Evolutionary conservation across 64 coral and sea anemone species (phyloP), one percentile per base, ranked within the genome.

Genomic region (Porites lutea): DNA sequence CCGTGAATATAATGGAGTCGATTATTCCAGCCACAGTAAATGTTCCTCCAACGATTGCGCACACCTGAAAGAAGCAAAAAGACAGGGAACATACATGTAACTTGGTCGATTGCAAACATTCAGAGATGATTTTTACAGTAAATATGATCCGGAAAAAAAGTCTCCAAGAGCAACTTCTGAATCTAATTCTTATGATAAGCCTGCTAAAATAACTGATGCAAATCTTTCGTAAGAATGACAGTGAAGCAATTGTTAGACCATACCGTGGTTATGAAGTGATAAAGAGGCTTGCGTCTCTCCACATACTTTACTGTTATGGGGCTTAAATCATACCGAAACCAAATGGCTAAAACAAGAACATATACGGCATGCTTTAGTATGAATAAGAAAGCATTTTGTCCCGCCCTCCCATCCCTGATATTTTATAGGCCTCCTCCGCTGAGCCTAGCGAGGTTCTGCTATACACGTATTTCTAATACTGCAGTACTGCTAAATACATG

Each of bases 181-280:
- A 37, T 37, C 27, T 37, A 37, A 37, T 37, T 37, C 27, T 37
- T 37, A 37, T 37, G 27, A 37, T 37, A 37, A 37, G 27, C 27
- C 27, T 37, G 27, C 27, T 37, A 37, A 37, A 37, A 37, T 37
- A 37, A 37, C 27, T 37, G 27, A 37, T 37, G 27, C 27, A 37
- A 37, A 0, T 37, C 54, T 57, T 6, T 6, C 5, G 10, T 44
- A 74, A 59, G 60, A 66, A 43, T 52, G 7, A 76, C 16, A 8
- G 13, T 37, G 27, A 37, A 37, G 27, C 27, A 37, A 37, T 37
- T 7, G 37, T 12, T 7, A 19, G 23, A 73, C 74, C 95, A 71
- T 94, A 99, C 97, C 13, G 97, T 99, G 46, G 97, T 99, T 22
- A 99, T 99, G 69, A 99, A 99, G 78, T 99, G 97, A 79, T 99